Base-by-base conservation (phyloP, 23 tunicate genomes). In the Aplidium turbinatum region DNA sequence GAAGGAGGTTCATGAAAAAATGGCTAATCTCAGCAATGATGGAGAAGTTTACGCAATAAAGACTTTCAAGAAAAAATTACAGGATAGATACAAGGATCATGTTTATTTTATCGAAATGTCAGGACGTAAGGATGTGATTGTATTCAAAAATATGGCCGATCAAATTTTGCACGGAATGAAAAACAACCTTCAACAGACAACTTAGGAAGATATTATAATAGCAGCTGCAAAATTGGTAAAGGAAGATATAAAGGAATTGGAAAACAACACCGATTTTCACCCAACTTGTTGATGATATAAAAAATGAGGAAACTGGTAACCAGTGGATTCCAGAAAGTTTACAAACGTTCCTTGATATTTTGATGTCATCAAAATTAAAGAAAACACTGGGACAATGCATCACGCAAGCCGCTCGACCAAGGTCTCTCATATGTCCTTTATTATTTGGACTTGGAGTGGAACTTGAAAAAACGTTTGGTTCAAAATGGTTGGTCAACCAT, bases 401-500 rank as follows among this genome's bases (percentile, higher is more conserved):
- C 4, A n/a, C 22, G 4, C 60, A 54, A 25, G 60, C 60, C 4
- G n/a, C 60, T 11, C n/a, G 60, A 13, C 60, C 60, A 25, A 54
- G 60, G 23, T n/a, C 60, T 18, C 6, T 54, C 6, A 54, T 54
- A 4, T 13, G 22, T 4, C 60, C 60, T 18, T 18, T 54, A 11
- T n/a, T n/a, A 54, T 54, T 54, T n/a, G 60, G 60, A 54, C n/a
- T 54, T 54, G 22, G 60, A 18, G 60, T 54, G 19, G 22, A 54
- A n/a, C 22, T 54, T 11, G 60, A 54, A 4, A 54, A 54, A 13
- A 25, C 60, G 22, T 54, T 54, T 54, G 22, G 22, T 11, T 11
- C 60, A 4, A 54, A 54, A 54, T 54, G 60, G 60, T 25, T 54
- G n/a, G 60, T 54, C 60, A 13, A 54, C 23, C 60, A 54, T n/a